These are phyloP conservation scores for Calliopum simillimum DNA, from an alignment of 2,888 invertebrate genomes.

Conservation along the genomic window DNA sequence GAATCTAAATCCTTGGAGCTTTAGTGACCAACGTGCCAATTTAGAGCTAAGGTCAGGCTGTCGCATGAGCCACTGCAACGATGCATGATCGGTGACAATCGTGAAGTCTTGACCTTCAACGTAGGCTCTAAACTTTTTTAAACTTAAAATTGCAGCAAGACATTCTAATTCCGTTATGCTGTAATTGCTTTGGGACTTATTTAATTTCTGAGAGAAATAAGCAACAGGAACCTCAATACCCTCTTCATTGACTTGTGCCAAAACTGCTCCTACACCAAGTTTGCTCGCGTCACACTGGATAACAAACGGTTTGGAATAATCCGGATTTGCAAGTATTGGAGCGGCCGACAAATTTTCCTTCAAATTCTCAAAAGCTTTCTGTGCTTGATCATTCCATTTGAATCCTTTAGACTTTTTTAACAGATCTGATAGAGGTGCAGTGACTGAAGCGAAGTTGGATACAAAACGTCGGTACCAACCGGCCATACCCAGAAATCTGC, in stretches of 20 bases:
- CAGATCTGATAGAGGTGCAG: conserved; percentile 33
- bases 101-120: conserved; percentile 18
- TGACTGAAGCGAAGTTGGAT: conserved; percentile 13
- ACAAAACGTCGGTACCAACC: conserved; percentile 32
- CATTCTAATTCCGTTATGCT: conserved; percentile 11
- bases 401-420: conserved; percentile 28
- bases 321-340: not conserved
- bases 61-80: too few relatives aligned
- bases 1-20: not conserved
- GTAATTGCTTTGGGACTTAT: conserved; percentile 8
- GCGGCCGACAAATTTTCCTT: too few relatives aligned
- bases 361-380: not conserved
- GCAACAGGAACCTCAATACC: conserved; percentile 34
- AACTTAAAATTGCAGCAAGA: not conserved
- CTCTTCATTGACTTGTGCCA: too few relatives aligned
- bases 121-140: conserved; percentile 21
- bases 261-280: conserved; percentile 14
- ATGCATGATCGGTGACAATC: conserved; percentile 5
- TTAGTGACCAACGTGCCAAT: conserved; percentile 1
- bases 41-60: not conserved
- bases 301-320: conserved; percentile 3
- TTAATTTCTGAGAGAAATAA: conserved; percentile 37
- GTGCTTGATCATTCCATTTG: conserved; percentile 27
- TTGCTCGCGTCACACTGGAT: conserved; percentile 35
- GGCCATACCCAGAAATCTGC: conserved; percentile 28